phyloP scores from a whole-genome alignment of 2,888 invertebrate genomes.

The Agrenia bidenticulata region DNA sequence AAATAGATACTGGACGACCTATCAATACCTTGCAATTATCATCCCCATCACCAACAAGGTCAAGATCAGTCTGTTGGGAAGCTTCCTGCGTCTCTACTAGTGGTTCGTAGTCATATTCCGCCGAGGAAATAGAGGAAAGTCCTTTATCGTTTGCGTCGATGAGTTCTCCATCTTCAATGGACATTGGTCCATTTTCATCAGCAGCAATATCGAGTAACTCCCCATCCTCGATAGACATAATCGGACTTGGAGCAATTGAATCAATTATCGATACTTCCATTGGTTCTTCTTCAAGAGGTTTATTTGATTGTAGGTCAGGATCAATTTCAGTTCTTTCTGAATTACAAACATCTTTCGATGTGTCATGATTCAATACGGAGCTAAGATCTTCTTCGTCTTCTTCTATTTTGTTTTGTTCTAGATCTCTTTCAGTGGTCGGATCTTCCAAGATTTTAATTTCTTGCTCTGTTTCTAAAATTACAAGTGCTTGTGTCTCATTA shows the following conservation, averaged over 20 bases:
- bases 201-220: background rate
- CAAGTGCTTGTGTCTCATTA: no score
- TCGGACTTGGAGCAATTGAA: no score
- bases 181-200: background rate
- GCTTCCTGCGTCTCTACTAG: slow-evolving; percentile 1
- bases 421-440: no score
- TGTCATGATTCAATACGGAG: no score
- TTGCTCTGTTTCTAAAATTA: background rate
- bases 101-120: background rate
- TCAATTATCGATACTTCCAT: no score
- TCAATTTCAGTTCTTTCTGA: no score
- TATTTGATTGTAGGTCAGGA: no score
- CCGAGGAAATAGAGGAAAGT: slow-evolving; percentile 4
- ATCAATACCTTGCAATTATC: slow-evolving; percentile 11
- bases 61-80: slow-evolving; percentile 2
- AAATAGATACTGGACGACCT: slow-evolving; percentile 10
- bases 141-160: background rate
- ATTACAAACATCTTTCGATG: no score
- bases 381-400: no score
- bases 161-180: background rate
- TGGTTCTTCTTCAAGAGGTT: no score
- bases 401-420: no score
- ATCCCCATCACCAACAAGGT: background rate
- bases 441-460: background rate
- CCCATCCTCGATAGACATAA: background rate